Base-by-base conservation (phyloP, 2,113 vertebrate species). In the Saguinus midas region DNA sequence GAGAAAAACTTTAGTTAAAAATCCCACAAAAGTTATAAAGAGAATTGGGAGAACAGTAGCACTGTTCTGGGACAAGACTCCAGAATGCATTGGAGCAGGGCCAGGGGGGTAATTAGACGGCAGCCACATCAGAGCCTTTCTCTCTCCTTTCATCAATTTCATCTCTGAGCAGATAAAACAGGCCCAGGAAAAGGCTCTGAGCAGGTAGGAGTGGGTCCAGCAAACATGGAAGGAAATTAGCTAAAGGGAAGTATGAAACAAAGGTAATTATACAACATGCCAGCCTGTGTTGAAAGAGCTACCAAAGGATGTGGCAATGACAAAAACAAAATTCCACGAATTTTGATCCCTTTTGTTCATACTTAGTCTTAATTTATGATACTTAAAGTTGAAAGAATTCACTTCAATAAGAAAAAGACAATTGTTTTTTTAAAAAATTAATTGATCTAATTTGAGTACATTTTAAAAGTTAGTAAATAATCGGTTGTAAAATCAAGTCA, bases 101-200 rank as follows among this genome's bases (percentile, higher is more conserved):
- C 17, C 37, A 25, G n/a, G 8, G 32, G 37, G 6, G 1, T 21
- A 4, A 45, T 23, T 5, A 18, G 20, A 0, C 0, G 0, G 10
- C 35, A 43, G 55, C 55, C 16, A 1, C 11, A 3, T 8, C n/a
- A 29, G 25, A 45, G 13, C 8, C 35, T 8, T 66, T 66, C 64
- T 80, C 11, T 80, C 32, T 48, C 73, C 14, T 78, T 61, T 10
- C 35, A 27, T 43, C 27, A 14, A 6, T 21, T 66, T 35, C 68
- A 20, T 48, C 14, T 70, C 48, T 58, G 50, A 79, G 50, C 20
- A 5, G 27, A 45, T 90, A 5, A 84, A 58, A 61, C 40, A 14
- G 4, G 21, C 43, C 55, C 43, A 7, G 12, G 14, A 18, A 12
- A 45, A 64, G 3, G 16, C 35, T 52, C 9, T 23, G 1, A 29